Conservation (phyloP, 1,140 invertebrate species). For the Panagrolaimus sp. region DNA sequence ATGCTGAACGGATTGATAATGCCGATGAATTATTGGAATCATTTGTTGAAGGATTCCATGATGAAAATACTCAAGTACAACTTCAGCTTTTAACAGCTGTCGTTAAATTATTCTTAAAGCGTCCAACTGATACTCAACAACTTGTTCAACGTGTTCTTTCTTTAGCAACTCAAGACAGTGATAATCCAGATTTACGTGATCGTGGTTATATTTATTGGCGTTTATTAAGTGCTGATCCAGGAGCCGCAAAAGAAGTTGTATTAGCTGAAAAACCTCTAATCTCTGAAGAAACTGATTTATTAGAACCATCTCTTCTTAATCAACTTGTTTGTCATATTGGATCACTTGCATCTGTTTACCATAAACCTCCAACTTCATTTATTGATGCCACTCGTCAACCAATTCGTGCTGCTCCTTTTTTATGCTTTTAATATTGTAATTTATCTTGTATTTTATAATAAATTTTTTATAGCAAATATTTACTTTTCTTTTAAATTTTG, state of each 20-base stretch:
- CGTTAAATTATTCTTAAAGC: conserved; percentile 94
- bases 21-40: no score
- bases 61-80: conserved; percentile 78
- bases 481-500: no score
- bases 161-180: conserved; percentile 72
- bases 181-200: conserved; percentile 96
- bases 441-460: no score
- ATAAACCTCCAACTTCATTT: conserved; percentile 96
- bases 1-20: no score
- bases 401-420: conserved; percentile 48
- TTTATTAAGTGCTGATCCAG: conserved; percentile 92
- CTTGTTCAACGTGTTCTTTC: conserved; percentile 73
- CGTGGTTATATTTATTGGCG: conserved; percentile 99
- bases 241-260: conserved; percentile 92
- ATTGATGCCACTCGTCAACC: conserved; percentile 72
- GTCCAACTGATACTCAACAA: conserved; percentile 95
- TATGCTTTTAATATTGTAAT: no score
- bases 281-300: conserved; percentile 94
- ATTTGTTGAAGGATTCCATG: no score
- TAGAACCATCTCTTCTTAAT: conserved; percentile 93
- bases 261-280: conserved; percentile 97
- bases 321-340: conserved; percentile 99
- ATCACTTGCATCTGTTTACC: conserved; percentile 94
- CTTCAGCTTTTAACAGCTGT: conserved; percentile 92
- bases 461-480: no score